phyloP scores from a whole-genome alignment of 1,140 invertebrate species.

The Rhagoletis zephyria region DNA sequence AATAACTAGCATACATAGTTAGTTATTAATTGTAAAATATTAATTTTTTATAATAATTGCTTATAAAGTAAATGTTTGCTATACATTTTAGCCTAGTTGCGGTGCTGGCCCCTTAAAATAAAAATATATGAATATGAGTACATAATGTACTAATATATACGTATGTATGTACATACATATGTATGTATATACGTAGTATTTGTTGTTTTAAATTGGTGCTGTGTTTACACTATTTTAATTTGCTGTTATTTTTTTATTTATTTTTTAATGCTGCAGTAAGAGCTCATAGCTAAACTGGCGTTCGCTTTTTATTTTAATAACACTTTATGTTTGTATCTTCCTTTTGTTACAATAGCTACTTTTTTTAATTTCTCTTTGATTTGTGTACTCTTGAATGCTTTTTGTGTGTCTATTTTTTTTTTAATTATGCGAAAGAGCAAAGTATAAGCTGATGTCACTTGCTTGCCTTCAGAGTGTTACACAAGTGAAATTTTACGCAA shows the following conservation, averaged over 20 bases:
- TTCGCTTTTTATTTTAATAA: not conserved
- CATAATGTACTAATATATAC: not conserved
- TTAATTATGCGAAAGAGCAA: too few species aligned
- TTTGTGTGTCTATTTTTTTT: not conserved
- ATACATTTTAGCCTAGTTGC: conserved; percentile 33
- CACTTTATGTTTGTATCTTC: not conserved
- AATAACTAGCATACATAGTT: not conserved
- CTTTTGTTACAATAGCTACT: not conserved
- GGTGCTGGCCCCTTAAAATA: not conserved
- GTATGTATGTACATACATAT: not conserved
- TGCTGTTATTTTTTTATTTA: too few species aligned
- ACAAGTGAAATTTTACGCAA: too few species aligned
- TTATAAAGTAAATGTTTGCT: conserved; percentile 6
- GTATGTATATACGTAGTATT: not conserved
- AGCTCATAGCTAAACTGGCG: conserved; percentile 1
- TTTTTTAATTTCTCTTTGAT: not conserved
- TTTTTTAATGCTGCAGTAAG: not conserved
- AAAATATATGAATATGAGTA: not conserved
- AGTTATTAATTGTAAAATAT: conserved; percentile 10
- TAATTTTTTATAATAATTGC: conserved; percentile 5
- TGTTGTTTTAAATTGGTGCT: not conserved
- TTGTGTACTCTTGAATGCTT: not conserved
- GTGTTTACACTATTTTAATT: too few species aligned
- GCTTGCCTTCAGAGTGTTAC: too few species aligned
- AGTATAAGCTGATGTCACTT: too few species aligned